Evolutionary conservation across 1,140 invertebrate genomes (phyloP), one percentile per base, ranked within the genome.

Genomic region (Sarcophaga bullata): DNA sequence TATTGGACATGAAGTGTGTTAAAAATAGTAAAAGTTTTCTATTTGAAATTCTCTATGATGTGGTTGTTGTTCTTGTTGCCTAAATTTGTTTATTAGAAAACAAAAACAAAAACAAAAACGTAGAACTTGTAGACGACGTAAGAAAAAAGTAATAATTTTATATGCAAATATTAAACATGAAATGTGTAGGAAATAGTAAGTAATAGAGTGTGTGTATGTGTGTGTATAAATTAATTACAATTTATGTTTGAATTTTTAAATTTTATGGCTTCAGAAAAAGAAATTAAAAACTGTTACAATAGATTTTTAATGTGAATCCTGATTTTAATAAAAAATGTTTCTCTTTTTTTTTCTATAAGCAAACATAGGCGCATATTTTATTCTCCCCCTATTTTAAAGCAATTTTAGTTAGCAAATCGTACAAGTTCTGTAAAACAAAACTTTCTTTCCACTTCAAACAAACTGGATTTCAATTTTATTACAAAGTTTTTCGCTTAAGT

Each of bases 1-100:
- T 68, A 68, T 17, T 68, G 62, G 62, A 19, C 17, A 68, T 9
- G 19, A 25, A 25, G n/a, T 68, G 17, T 17, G 25, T 37, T 37
- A 19, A 68, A 68, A 68, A 68, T 68, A 68, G 62, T 68, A 68
- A 68, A 68, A 68, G 62, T 68, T 68, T 68, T 68, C 62, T 62
- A 19, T 68, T 68, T 37, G 1, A 37, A 37, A 37, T 37, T 68
- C 62, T 68, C n/a, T n/a, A n/a, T n/a, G n/a, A n/a, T n/a, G n/a
- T n/a, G n/a, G n/a, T n/a, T 68, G 62, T 58, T 58, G 4, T 37
- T 68, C 8, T 58, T 58, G 54, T 68, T 68, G 10, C 19, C 62
- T 68, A 68, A 8, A 68, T 68, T 68, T 68, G 8, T 68, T 68
- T 68, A 19, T 68, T 68, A 9, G 19, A 19, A 25, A 19, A 68